Evolutionary conservation across 2,888 invertebrate species (phyloP), one percentile per base, ranked within the genome.

Genomic region (Agrilus mali): DNA sequence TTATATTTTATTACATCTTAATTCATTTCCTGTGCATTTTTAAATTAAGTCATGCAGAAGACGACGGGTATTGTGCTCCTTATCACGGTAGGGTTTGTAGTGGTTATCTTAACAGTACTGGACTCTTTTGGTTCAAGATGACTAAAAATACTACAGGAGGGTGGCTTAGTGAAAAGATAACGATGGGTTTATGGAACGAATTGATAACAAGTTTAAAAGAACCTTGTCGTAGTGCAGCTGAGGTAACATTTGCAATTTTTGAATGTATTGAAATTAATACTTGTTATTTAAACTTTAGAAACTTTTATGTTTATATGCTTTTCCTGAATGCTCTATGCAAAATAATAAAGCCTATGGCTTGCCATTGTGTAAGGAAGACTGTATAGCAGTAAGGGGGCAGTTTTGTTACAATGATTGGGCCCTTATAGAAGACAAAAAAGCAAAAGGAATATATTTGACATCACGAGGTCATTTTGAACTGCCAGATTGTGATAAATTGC

Each of bases 401-500:
- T 88, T 92, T 67, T 96, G 95, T 67, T 90, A 86, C 65, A 87
- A 85, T 60, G 89, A 93, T 62, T 95, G 95, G 94, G 85, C 86
- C 17, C 70, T 87, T 44, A 80, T 94, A 43, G 89, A 92, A 66
- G 87, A 89, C 58, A 86, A 86, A 62, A 92, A 89, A 61, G 77
- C 78, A 46, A 75, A 82, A 47, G 81, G 83, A 36, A 80, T 86
- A 47, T 83, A 73, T 61, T 80, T 87, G 53, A 81, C 86, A 63
- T 82, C 83, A 17, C 73, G 87, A 51, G 90, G 87, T 2, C 88
- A 92, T 62, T 93, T 93, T 63, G 73, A 84, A 42, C 71, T 95
- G 53, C 95, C 95, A 3, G 80, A 86, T 56, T 96, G 95, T 68
- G 79, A 85, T 47, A 69, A 72, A 15, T 69, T 95, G 49, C 92